These are phyloP conservation scores for Drosophila tropicalis DNA, from an alignment of 1,140 invertebrate species.

Conservation along the genomic window DNA sequence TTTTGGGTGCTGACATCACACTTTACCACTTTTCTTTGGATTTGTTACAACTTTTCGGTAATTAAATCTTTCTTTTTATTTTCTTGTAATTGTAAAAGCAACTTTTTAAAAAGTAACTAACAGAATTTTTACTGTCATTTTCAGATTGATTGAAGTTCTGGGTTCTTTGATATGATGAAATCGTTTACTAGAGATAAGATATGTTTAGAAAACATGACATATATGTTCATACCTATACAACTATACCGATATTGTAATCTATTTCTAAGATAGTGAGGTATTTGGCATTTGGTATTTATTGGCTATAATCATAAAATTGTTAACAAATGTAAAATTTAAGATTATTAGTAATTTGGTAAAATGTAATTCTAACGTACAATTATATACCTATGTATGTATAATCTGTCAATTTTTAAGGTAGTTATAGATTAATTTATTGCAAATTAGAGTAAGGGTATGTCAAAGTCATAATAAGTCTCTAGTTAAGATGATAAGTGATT, in stretches of 20 bases:
- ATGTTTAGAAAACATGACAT: slow-evolving; percentile 3
- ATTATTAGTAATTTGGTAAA: no score
- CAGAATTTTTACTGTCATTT: not conserved
- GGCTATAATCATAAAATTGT: not conserved
- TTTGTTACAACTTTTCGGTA: no score
- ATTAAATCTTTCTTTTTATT: slow-evolving; percentile 21
- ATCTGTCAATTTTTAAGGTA: no score
- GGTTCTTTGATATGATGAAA: slow-evolving; percentile 1
- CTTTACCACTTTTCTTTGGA: slow-evolving; percentile 34
- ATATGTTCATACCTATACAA: not conserved
- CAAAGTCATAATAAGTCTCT: not conserved
- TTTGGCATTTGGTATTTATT: not conserved
- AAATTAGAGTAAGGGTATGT: not conserved
- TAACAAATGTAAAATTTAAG: not conserved
- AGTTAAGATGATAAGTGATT: not conserved
- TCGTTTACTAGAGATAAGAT: slow-evolving; percentile 6
- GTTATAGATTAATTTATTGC: no score
- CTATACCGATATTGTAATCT: slow-evolving; percentile 1
- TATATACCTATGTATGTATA: no score
- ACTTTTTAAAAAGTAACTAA: not conserved
- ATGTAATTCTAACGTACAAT: no score
- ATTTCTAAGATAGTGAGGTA: not conserved
- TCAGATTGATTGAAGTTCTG: not conserved
- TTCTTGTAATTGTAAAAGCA: slow-evolving; percentile 9
- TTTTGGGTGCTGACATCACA: slow-evolving; percentile 52